Percentiles rank a stretch among this genome's conserved stretches.
Conservation (phyloP, 2,797 vertebrate genomes). For the Poeciliopsis gracilis region DNA sequence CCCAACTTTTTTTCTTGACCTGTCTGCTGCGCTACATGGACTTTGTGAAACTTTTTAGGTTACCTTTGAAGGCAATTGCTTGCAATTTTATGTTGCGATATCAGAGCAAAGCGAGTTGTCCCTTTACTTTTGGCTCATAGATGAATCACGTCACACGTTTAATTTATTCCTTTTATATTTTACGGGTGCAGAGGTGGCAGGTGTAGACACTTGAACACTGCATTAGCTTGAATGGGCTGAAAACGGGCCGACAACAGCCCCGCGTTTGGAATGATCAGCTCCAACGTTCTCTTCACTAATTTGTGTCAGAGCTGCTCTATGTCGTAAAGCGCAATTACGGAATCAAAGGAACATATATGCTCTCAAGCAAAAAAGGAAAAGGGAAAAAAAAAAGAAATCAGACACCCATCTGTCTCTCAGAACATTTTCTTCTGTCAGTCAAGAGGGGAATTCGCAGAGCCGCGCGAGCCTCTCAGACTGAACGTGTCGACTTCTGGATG, state of each 20-base stretch:
- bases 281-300: slow-evolving; percentile 38
- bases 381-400: slow-evolving; percentile 25
- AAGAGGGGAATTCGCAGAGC: slow-evolving; percentile 44
- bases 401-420: slow-evolving; percentile 57
- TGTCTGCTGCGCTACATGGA: not conserved
- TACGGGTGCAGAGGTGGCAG: not conserved
- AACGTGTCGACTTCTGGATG: slow-evolving; percentile 62
- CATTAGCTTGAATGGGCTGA: not conserved
- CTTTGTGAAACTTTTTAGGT: not conserved
- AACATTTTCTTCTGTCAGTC: slow-evolving; percentile 56
- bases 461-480: slow-evolving; percentile 55
- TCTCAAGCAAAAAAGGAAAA: slow-evolving; percentile 14
- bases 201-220: not conserved
- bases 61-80: not conserved
- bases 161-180: not conserved
- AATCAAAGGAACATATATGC: slow-evolving; percentile 46
- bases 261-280: slow-evolving; percentile 40
- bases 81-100: not conserved
- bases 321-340: slow-evolving; percentile 57
- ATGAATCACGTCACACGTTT: not conserved
- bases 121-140: not conserved
- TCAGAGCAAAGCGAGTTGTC: not conserved
- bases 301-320: slow-evolving; percentile 33
- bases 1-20: too few species aligned
- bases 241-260: not conserved